phyloP scores from a whole-genome alignment of 1,140 invertebrate species.

The Pentalonia nigronervosa region DNA sequence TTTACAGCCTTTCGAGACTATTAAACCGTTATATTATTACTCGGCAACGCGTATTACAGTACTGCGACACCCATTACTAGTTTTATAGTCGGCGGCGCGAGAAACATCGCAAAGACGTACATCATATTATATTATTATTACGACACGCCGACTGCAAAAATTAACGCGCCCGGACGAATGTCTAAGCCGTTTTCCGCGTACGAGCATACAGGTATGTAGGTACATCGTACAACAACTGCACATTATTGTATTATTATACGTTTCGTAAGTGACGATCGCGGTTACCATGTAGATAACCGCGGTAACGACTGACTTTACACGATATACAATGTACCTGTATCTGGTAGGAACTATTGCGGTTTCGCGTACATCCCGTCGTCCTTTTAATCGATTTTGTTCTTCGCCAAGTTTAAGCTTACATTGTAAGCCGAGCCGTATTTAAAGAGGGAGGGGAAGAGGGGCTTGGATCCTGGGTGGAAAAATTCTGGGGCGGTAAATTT shows the following conservation, averaged over 20 bases:
- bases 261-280: not conserved
- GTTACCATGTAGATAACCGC: no score
- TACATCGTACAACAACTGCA: not conserved
- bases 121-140: not conserved
- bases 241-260: no score
- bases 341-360: not conserved
- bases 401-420: not conserved
- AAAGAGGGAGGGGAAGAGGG: no score
- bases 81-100: not conserved
- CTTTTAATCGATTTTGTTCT: not conserved
- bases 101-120: not conserved
- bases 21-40: not conserved
- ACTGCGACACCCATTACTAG: not conserved
- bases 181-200: not conserved
- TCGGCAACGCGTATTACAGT: not conserved
- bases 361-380: not conserved
- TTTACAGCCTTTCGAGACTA: not conserved
- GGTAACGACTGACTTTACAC: no score
- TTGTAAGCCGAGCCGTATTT: no score
- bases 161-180: not conserved
- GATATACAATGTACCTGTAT: not conserved
- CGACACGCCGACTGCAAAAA: not conserved
- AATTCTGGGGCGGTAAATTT: no score
- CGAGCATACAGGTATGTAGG: not conserved
- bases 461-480: no score